Percentiles rank a stretch among this genome's conserved stretches.
Evolutionary conservation across 2,113 vertebrate genomes (phyloP).

Genomic region (Himantopus leucocephalus): DNA sequence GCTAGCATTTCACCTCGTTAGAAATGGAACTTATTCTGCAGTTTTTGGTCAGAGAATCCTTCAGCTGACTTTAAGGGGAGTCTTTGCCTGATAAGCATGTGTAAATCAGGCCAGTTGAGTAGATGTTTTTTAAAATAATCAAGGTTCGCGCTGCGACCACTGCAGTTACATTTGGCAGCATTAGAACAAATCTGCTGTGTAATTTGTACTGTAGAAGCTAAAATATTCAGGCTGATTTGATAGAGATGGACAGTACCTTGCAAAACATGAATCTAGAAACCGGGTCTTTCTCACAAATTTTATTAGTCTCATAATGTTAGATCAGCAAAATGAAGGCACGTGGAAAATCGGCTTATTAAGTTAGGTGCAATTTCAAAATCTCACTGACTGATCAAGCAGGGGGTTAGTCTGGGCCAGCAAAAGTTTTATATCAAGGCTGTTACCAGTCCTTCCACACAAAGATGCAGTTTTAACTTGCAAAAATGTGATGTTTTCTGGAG

Average conservation of each 20-base stretch:
- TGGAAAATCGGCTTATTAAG: not conserved
- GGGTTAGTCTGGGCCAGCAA: not conserved
- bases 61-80: not conserved
- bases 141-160: not conserved
- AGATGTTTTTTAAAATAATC: not conserved
- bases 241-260: conserved; percentile 3
- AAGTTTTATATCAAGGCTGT: not conserved
- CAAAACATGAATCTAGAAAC: not conserved
- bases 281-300: not conserved
- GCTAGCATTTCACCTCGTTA: not conserved
- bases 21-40: not conserved
- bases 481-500: not conserved
- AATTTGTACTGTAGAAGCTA: not conserved
- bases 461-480: not conserved
- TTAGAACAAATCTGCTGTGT: not conserved
- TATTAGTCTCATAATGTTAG: not conserved
- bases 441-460: not conserved
- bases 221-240: not conserved
- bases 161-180: not conserved
- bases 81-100: not conserved
- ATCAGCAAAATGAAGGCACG: not conserved
- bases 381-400: not conserved
- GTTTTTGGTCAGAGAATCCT: not conserved
- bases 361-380: not conserved
- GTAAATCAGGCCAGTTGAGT: not conserved